Evolutionary conservation across 2,797 vertebrate genomes (phyloP).

Genomic region (Gadopsis marmoratus): DNA sequence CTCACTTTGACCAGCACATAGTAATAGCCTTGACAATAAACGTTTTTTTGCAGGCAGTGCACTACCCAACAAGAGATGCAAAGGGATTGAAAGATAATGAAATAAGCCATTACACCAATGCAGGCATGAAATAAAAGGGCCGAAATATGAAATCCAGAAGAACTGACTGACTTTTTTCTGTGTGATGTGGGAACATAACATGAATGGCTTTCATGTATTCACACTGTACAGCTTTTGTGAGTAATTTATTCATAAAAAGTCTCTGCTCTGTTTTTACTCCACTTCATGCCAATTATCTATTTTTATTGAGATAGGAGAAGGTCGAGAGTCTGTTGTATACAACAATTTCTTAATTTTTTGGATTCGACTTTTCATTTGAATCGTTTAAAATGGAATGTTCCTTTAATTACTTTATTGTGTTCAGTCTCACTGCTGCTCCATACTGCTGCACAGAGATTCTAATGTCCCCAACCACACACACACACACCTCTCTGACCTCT

Average conservation of each 20-base stretch:
- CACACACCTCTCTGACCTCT: slow-evolving; percentile 39
- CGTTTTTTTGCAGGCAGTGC: background rate
- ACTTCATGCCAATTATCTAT: background rate
- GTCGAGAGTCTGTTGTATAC: background rate
- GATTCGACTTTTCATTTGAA: background rate
- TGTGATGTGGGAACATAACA: slow-evolving; percentile 10
- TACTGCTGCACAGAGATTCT: slow-evolving; percentile 10
- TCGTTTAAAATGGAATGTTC: background rate
- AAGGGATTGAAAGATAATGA: background rate
- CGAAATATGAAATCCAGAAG: background rate
- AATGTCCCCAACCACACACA: background rate
- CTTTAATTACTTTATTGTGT: background rate
- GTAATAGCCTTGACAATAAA: slow-evolving; percentile 27
- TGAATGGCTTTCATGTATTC: slow-evolving; percentile 2
- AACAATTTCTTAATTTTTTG: background rate
- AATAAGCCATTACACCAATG: background rate
- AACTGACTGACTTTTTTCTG: background rate
- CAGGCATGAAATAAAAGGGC: background rate
- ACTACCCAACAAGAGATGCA: background rate
- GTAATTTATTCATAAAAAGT: slow-evolving; percentile 11
- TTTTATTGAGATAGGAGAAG: background rate
- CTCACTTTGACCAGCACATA: slow-evolving; percentile 25
- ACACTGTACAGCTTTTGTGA: slow-evolving; percentile 3
- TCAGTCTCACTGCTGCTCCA: background rate
- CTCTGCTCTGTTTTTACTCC: background rate